Evolutionary conservation across 2,888 invertebrate species (phyloP).

Genomic region (Orthosia gracilis): DNA sequence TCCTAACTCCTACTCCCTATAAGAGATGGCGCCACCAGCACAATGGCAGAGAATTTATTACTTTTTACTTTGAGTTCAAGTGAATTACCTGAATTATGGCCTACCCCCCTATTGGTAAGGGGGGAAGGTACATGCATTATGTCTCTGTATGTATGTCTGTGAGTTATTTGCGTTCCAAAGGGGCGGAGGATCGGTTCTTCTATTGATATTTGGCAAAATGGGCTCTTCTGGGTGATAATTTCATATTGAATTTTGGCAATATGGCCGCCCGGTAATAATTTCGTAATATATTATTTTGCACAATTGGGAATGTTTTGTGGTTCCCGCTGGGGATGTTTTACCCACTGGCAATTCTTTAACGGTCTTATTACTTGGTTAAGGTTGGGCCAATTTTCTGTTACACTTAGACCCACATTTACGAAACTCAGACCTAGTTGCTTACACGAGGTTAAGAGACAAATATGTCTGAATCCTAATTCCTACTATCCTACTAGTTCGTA

Average conservation of each 20-base stretch:
- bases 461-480: too few species aligned
- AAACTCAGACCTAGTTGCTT: too few species aligned
- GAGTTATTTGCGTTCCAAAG: slow-evolving; percentile 47
- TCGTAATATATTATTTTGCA: slow-evolving; percentile 45
- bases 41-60: slow-evolving; percentile 59
- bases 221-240: slow-evolving; percentile 21
- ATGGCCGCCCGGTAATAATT: slow-evolving; percentile 37
- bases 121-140: slow-evolving; percentile 12
- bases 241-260: slow-evolving; percentile 40
- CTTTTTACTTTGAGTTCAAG: slow-evolving; percentile 53
- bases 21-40: slow-evolving; percentile 61
- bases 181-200: slow-evolving; percentile 23
- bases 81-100: slow-evolving; percentile 64
- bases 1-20: slow-evolving; percentile 39
- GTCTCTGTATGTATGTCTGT: slow-evolving; percentile 29
- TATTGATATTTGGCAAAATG: slow-evolving; percentile 43
- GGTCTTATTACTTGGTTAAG: neutral
- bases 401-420: neutral
- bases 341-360: slow-evolving; percentile 13
- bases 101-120: slow-evolving; percentile 20
- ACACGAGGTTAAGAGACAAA: too few species aligned
- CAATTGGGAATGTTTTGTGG: slow-evolving; percentile 30
- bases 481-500: too few species aligned
- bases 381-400: neutral
- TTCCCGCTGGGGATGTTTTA: neutral